A percentile compares a stretch with the other conserved stretches of the same genome.
phyloP scores from a whole-genome alignment of 2,797 vertebrate species.

The Gymnocypris eckloni region DNA sequence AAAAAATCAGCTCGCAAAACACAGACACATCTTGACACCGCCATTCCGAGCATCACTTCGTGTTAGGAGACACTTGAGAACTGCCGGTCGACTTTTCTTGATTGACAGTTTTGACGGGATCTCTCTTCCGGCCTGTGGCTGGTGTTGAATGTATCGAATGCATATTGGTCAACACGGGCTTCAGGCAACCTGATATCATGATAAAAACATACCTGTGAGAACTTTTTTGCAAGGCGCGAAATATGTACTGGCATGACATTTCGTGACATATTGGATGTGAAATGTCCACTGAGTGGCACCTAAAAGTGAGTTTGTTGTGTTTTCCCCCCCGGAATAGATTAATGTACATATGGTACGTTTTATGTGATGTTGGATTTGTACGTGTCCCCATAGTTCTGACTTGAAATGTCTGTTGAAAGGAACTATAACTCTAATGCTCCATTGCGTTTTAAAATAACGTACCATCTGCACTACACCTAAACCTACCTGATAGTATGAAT shows the following conservation, averaged over 20 bases:
- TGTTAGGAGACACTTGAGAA: constrained; percentile 56
- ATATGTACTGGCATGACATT: background rate
- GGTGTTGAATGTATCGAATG: background rate
- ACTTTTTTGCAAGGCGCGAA: background rate
- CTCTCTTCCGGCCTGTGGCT: background rate
- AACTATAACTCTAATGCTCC: background rate
- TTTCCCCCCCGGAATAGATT: no score
- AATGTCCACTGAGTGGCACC: background rate
- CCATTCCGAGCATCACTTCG: constrained; percentile 69
- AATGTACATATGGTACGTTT: background rate
- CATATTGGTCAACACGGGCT: background rate
- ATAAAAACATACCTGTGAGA: background rate
- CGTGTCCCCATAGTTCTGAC: background rate
- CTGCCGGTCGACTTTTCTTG: constrained; percentile 59
- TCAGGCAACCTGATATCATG: background rate
- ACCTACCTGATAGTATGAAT: background rate
- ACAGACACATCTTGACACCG: constrained; percentile 75
- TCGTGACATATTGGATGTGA: background rate
- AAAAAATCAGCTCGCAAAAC: constrained; percentile 73
- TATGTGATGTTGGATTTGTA: background rate
- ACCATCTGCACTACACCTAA: background rate
- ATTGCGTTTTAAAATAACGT: background rate
- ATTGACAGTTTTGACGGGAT: constrained; percentile 53
- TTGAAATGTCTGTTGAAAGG: background rate
- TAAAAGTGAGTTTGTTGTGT: background rate